phyloP scores from a whole-genome alignment of 2,888 invertebrate species.

The Ommatoiulus sabulosus region DNA sequence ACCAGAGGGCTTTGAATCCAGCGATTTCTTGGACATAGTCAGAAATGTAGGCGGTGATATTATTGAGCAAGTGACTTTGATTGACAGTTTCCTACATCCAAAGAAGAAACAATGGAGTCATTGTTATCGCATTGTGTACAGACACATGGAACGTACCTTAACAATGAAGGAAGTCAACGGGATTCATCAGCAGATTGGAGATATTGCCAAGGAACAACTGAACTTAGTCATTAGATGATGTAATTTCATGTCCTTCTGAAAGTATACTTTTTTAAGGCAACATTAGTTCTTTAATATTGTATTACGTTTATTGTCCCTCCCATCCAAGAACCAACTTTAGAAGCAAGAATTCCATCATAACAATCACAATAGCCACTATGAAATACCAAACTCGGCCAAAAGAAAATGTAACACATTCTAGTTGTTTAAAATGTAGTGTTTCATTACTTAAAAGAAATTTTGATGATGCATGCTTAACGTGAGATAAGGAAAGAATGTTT shows the following conservation, averaged over 20 bases:
- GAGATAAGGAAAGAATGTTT: neutral
- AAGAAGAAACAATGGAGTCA: constrained; percentile 85
- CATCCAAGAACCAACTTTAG: neutral
- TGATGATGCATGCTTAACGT: neutral
- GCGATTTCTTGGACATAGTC: constrained; percentile 94
- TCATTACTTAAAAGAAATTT: neutral
- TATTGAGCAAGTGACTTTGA: constrained; percentile 89
- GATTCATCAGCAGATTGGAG: constrained; percentile 82
- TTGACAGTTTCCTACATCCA: constrained; percentile 88
- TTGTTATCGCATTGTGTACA: constrained; percentile 91
- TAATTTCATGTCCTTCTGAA: neutral
- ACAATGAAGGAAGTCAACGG: constrained; percentile 87
- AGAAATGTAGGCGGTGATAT: constrained; percentile 88
- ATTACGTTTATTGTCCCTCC: no score
- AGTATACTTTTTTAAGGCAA: neutral
- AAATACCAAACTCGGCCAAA: neutral
- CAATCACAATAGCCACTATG: neutral
- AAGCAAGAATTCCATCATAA: neutral
- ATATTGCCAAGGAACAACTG: constrained; percentile 70
- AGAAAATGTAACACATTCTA: no score
- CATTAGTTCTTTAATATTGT: neutral
- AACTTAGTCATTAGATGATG: constrained; percentile 68
- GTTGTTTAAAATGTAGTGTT: no score
- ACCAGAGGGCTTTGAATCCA: constrained; percentile 78
- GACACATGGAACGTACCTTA: constrained; percentile 91